These are phyloP conservation scores for Bungarus multicinctus DNA, from an alignment of 2,113 vertebrate species.

Conservation along the genomic window DNA sequence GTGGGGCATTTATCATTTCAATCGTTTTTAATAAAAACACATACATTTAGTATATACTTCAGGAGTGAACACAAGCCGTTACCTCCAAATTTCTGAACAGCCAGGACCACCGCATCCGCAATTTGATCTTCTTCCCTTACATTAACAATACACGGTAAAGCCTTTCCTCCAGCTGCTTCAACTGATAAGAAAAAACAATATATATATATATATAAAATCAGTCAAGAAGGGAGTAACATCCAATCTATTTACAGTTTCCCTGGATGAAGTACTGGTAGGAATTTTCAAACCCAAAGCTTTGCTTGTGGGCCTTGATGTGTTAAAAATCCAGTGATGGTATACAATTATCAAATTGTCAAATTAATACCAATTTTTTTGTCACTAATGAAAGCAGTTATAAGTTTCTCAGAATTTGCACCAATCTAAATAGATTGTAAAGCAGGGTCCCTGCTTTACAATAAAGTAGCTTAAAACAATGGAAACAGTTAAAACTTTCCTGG, in stretches of 20 bases:
- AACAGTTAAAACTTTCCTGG: background rate
- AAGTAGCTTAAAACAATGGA: background rate
- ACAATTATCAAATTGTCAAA: background rate
- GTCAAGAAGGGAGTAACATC: background rate
- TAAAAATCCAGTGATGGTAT: background rate
- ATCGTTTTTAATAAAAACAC: background rate
- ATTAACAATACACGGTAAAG: slow-evolving; percentile 89
- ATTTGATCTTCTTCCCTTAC: slow-evolving; percentile 92
- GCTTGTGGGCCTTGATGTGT: background rate
- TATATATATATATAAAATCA: background rate
- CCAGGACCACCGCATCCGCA: slow-evolving; percentile 78
- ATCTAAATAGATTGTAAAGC: background rate
- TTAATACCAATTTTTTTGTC: background rate
- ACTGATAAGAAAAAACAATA: slow-evolving; percentile 68
- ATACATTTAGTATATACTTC: background rate
- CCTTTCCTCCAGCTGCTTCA: slow-evolving; percentile 88
- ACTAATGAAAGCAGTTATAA: background rate
- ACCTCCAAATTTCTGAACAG: slow-evolving; percentile 92
- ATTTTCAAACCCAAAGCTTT: background rate
- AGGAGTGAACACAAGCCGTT: background rate
- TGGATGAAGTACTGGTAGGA: background rate
- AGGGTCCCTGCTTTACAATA: background rate
- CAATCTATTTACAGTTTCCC: background rate
- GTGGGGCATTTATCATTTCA: background rate
- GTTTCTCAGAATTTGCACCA: background rate